phyloP scores from a whole-genome alignment of 1,140 invertebrate genomes.

The Achatina immaculata region DNA sequence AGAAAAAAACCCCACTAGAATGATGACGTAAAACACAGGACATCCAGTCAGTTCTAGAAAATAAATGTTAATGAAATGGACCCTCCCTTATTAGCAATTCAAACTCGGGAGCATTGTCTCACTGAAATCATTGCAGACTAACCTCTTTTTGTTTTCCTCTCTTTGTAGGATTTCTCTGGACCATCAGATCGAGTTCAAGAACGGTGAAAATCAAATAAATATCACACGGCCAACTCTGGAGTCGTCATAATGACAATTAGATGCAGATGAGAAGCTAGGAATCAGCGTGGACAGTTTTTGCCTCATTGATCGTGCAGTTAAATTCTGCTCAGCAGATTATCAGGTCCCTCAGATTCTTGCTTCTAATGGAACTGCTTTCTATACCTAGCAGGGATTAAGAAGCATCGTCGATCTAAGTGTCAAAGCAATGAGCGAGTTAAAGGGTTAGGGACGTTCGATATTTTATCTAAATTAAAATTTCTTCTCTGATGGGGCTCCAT shows the following conservation, averaged over 20 bases:
- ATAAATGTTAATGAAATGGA: background rate
- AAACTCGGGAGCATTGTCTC: background rate
- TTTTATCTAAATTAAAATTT: background rate
- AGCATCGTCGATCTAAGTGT: background rate
- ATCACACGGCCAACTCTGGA: background rate
- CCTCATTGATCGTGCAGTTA: background rate
- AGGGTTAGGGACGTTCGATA: too few relatives aligned
- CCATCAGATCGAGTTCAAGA: background rate
- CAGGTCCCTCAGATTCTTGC: background rate
- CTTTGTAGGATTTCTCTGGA: background rate
- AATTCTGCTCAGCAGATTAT: background rate
- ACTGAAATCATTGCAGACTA: background rate
- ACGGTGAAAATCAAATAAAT: constrained; percentile 4
- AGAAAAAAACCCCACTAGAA: too few relatives aligned
- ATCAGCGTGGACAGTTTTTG: background rate
- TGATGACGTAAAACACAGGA: too few relatives aligned
- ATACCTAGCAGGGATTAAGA: background rate
- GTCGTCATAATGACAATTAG: background rate
- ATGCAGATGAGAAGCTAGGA: background rate
- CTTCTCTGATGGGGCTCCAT: background rate
- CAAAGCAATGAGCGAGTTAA: background rate
- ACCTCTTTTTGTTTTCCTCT: background rate
- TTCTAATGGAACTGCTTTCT: background rate
- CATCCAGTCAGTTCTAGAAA: too few relatives aligned
- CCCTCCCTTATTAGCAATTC: background rate